phyloP scores from a whole-genome alignment of 2,797 vertebrate genomes.

The Trematomus bernacchii region DNA sequence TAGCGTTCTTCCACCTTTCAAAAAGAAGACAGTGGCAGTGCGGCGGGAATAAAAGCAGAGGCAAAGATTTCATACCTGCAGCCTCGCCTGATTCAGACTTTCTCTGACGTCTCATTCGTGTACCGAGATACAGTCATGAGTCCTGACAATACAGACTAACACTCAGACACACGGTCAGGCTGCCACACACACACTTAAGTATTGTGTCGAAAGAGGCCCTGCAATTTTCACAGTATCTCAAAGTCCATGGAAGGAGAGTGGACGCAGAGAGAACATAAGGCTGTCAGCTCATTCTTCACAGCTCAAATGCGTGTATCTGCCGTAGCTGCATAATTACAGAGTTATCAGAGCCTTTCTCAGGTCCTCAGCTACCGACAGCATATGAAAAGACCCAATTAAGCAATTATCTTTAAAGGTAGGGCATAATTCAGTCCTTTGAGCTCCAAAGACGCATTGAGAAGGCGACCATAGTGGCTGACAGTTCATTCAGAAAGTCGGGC shows the following conservation, averaged over 20 bases:
- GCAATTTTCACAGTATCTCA: conserved; percentile 63
- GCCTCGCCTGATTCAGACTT: conserved; percentile 54
- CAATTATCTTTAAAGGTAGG: conserved; percentile 87
- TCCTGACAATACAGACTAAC: conserved; percentile 21
- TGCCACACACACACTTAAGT: conserved; percentile 20
- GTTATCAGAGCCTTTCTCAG: conserved; percentile 82
- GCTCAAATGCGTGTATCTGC: conserved; percentile 70
- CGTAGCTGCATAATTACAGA: conserved; percentile 80
- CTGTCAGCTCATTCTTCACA: conserved; percentile 76
- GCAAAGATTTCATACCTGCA: conserved; percentile 48
- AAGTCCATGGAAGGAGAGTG: conserved; percentile 53
- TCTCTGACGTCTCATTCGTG: conserved; percentile 62
- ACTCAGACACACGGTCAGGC: background rate
- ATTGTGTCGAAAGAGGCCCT: conserved; percentile 44
- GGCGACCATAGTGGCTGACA: conserved; percentile 69
- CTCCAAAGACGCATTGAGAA: conserved; percentile 72
- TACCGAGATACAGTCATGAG: conserved; percentile 34
- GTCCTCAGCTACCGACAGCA: conserved; percentile 78
- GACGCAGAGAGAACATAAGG: conserved; percentile 38
- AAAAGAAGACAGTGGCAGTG: conserved; percentile 48
- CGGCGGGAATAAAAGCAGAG: conserved; percentile 45
- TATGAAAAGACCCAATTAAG: conserved; percentile 87
- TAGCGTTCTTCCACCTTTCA: conserved; percentile 64
- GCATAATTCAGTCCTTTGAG: conserved; percentile 84
- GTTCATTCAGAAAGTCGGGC: conserved; percentile 77